Evolutionary conservation across 2,888 invertebrate species (phyloP), one percentile per base, ranked within the genome.

Genomic region (Catocala nupta): DNA sequence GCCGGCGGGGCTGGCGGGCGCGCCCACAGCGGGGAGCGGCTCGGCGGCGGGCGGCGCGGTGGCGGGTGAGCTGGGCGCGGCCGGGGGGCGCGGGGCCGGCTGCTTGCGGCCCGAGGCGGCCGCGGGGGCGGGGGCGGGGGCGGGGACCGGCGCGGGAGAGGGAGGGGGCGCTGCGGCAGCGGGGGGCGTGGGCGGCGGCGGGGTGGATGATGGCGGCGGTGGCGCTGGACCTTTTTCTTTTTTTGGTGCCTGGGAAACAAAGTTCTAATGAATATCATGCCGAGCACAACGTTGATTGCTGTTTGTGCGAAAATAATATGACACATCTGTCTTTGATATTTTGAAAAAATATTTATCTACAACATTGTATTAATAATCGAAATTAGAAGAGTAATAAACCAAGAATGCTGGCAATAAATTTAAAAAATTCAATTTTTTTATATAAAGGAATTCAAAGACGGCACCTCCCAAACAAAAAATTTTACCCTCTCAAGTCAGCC

Each of bases 171-270:
- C 6, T 39, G 43, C 62, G 13, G 45, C 65, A 25, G 5, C 75
- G 63, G 63, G 83, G 64, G 45, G 45, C 42, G 83, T n/a, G 82
- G 85, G 47, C 9, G 61, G 77, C 10, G 77, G 73, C 34, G 75
- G 58, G 63, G 78, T 62, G 71, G 65, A 75, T 49, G 96, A 96
- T 34, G 97, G 97, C 61, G 96, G 96, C 0, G 78, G 75, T 10
- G 97, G 97, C 50, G 97, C 97, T 64, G 97, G 97, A 65, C 97
- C 97, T 88, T 98, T 97, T 82, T 97, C 97, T 86, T 96, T 97
- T 90, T 97, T 97, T 68, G 96, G 95, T 82, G 96, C 95, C 96
- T 96, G 82, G 7, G 34, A 36, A 25, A n/a, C n/a, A n/a, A n/a
- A n/a, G n/a, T n/a, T n/a, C n/a, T n/a, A n/a, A n/a, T n/a, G n/a